Percentiles rank a stretch among this genome's conserved stretches.
Evolutionary conservation across 2,797 vertebrate species (phyloP).

Genomic region (Poeciliopsis paucimaculata): DNA sequence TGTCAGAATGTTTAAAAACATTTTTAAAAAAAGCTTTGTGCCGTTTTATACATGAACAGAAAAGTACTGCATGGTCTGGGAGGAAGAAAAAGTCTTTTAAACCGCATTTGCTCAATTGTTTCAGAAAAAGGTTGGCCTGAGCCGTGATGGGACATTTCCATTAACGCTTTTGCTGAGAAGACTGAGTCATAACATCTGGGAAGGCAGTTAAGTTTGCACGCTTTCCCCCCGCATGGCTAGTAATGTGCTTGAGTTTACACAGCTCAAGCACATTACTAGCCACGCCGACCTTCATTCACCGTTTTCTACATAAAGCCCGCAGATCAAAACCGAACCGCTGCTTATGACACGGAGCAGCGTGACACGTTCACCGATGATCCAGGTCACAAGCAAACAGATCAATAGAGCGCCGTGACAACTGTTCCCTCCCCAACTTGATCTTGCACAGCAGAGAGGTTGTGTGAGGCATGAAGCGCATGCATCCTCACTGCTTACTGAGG

Average conservation of each 20-base stretch:
- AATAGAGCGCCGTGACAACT: constrained; percentile 28
- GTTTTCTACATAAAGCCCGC: neutral
- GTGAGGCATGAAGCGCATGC: constrained; percentile 10
- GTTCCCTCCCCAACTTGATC: constrained; percentile 16
- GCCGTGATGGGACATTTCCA: constrained; percentile 29
- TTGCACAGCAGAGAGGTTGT: constrained; percentile 18
- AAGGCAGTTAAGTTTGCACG: constrained; percentile 11
- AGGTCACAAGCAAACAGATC: constrained; percentile 27
- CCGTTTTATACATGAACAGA: too few relatives aligned
- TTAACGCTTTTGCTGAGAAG: constrained; percentile 27
- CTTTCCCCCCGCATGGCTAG: constrained; percentile 9
- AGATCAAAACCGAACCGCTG: constrained; percentile 9
- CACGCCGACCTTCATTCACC: constrained; percentile 3
- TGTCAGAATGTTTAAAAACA: too few relatives aligned
- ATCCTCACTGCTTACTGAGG: constrained; percentile 12
- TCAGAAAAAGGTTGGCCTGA: neutral
- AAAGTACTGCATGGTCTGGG: too few relatives aligned
- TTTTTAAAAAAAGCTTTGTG: too few relatives aligned
- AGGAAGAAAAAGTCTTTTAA: neutral
- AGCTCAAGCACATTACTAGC: constrained; percentile 12
- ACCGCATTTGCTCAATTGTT: constrained; percentile 4
- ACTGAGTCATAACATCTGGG: constrained; percentile 50
- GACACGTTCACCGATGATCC: constrained; percentile 42
- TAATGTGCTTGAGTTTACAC: too few relatives aligned
- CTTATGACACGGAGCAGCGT: constrained; percentile 33